Base-by-base conservation (phyloP, 2,113 vertebrate genomes). In the Gambusia affinis region DNA sequence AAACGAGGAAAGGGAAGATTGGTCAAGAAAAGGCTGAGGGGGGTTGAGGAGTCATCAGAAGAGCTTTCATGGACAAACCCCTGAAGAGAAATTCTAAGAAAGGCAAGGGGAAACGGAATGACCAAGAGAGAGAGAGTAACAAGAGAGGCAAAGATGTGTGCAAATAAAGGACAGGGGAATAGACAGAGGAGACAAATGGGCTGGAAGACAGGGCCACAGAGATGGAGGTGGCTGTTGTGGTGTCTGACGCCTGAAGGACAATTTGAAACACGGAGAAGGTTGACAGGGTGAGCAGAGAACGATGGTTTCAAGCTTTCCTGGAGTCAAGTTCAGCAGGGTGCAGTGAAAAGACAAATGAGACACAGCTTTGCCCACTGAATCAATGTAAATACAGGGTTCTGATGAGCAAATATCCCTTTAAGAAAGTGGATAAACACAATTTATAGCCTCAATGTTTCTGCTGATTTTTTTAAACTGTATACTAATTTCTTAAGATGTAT, bases 211-310 rank as follows among this genome's bases (percentile, higher is more conserved):
- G 66, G 33, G 71, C 24, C 60, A 57, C 10, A 7, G 72, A 66
- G 73, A 81, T 61, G 60, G 65, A 76, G 69, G 77, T 39, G 64
- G 33, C 15, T 81, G 78, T 80, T 81, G 75, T 74, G 54, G 62
- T 76, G 80, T 74, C 77, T 57, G 64, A 76, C 75, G 71, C 63
- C 73, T 84, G 66, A 84, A 90, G 85, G 85, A 83, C 75, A 1
- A 74, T 75, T 75, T 73, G 17, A 74, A 83, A 76, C 44, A 60
- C 8, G 19, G 62, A 60, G 69, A 69, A 89, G 73, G 87, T 74
- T 65, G 39, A 67, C 24, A 31, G 69, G 79, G 57, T 60, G 54
- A 75, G 27, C 60, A 29, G 61, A 42, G 69, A 64, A 42, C 22
- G 57, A 72, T 3, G 24, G 61, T 54, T 69, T 73, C 44, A 79